These are phyloP conservation scores for Hoplias malabaricus DNA, from an alignment of 2,113 vertebrate species.

Conservation along the genomic window DNA sequence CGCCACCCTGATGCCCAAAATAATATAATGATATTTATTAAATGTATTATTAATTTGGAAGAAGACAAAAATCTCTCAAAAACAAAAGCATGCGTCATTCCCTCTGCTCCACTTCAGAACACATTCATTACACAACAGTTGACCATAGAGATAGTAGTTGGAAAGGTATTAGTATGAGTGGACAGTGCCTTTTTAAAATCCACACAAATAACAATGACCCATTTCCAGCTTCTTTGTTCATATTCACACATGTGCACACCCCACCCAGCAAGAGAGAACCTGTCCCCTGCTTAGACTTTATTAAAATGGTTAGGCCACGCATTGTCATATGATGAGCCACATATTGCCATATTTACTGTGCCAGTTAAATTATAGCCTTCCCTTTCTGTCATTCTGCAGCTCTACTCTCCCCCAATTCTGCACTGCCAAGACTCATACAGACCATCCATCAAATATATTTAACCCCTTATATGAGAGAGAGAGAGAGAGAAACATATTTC, in stretches of 20 bases:
- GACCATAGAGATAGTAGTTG: too few relatives aligned
- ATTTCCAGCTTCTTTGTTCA: constrained; percentile 1
- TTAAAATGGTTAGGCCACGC: constrained; percentile 33
- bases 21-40: too few relatives aligned
- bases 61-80: too few relatives aligned
- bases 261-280: too few relatives aligned
- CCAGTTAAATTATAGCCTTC: constrained; percentile 41
- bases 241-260: constrained; percentile 14
- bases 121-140: too few relatives aligned
- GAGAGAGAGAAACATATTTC: background rate
- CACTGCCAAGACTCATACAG: constrained; percentile 1
- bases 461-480: background rate
- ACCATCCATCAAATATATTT: background rate
- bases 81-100: too few relatives aligned
- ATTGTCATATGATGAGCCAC: constrained; percentile 27
- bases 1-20: too few relatives aligned
- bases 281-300: constrained; percentile 33
- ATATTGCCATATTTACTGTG: constrained; percentile 47
- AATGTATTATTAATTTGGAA: too few relatives aligned
- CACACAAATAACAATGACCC: background rate
- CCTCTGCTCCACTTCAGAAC: too few relatives aligned
- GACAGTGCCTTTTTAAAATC: too few relatives aligned
- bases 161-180: too few relatives aligned
- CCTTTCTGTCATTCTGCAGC: constrained; percentile 31
- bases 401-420: background rate